Conservation (phyloP, 2,113 vertebrate species). For the Otocyon megalotis region DNA sequence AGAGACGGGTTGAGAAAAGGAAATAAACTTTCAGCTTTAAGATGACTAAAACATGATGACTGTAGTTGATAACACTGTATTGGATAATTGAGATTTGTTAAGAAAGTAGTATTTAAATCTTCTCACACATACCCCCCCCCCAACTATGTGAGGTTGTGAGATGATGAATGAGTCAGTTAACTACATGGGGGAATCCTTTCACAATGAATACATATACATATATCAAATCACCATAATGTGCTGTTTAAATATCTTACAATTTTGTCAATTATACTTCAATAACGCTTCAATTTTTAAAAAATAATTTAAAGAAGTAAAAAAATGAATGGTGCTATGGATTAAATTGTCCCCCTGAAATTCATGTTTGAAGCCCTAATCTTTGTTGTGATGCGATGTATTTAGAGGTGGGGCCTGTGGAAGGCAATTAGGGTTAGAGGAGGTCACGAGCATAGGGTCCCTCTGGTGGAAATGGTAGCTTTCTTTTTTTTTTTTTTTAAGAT, state of each 20-base stretch:
- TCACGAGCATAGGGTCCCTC: background rate
- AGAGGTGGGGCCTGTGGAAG: background rate
- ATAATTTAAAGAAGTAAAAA: background rate
- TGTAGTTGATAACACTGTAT: background rate
- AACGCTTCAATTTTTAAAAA: background rate
- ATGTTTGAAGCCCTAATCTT: background rate
- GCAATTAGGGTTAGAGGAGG: background rate
- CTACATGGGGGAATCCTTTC: background rate
- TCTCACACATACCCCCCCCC: background rate
- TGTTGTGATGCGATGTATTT: background rate
- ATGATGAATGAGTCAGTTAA: too few relatives aligned
- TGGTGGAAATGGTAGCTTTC: background rate
- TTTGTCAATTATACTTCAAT: background rate
- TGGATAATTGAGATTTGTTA: background rate
- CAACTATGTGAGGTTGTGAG: background rate
- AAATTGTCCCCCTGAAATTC: background rate
- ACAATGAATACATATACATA: background rate
- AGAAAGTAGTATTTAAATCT: background rate
- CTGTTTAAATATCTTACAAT: background rate
- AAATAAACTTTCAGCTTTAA: background rate
- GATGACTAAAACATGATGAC: background rate
- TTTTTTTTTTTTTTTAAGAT: too few relatives aligned
- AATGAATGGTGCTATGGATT: background rate
- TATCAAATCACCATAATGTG: background rate
- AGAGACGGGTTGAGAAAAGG: background rate